Conservation (phyloP, 2,888 invertebrate species). For the Nysson spinosus region DNA sequence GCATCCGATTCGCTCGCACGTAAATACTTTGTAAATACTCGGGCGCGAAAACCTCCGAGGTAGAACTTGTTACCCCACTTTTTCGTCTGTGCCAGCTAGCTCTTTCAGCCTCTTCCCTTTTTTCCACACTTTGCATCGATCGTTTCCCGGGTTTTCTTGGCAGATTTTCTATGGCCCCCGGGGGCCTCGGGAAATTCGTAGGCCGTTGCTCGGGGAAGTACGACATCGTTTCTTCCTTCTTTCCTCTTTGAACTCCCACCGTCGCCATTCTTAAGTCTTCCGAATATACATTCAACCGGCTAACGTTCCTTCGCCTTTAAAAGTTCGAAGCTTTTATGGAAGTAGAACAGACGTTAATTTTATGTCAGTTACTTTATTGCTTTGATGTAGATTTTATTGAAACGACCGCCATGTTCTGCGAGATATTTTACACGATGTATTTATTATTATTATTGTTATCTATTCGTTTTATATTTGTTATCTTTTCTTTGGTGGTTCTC, state of each 20-base stretch:
- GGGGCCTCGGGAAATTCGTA: conserved; percentile 2
- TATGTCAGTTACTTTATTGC: conserved; percentile 11
- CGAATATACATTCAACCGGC: conserved; percentile 1
- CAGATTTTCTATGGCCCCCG: conserved; percentile 11
- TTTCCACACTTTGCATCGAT: conserved; percentile 1
- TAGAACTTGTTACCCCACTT: conserved; percentile 23
- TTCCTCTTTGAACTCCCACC: too few species aligned
- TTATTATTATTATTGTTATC: neutral
- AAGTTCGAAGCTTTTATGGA: conserved; percentile 5
- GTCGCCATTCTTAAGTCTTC: too few species aligned
- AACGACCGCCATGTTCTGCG: too few species aligned
- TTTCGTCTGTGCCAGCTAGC: too few species aligned
- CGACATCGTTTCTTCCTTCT: conserved; percentile 22
- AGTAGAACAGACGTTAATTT: conserved; percentile 30
- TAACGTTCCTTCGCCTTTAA: conserved; percentile 11
- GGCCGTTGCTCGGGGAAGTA: conserved; percentile 1
- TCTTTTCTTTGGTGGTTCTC: too few species aligned
- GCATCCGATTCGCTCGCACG: too few species aligned
- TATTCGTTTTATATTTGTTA: neutral
- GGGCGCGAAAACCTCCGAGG: conserved; percentile 18
- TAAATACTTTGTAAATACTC: conserved; percentile 1
- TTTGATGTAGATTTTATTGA: too few species aligned
- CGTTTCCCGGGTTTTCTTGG: neutral
- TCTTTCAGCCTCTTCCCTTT: conserved; percentile 2
- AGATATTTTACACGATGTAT: too few species aligned